Evolutionary conservation across 2,113 vertebrate genomes (phyloP).

Genomic region (Serilophus lunatus): DNA sequence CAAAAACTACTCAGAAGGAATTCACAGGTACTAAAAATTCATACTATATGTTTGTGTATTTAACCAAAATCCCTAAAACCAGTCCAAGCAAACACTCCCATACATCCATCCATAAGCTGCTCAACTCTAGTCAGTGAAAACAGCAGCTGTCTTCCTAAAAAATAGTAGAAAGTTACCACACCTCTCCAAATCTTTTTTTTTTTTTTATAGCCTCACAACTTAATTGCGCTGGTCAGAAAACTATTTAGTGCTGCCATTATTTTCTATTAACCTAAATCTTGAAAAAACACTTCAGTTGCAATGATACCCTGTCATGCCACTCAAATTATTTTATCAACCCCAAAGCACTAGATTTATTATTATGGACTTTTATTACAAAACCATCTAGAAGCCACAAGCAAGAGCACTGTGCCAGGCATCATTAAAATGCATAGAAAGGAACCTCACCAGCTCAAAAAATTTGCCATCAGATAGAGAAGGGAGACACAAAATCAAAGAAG

Average conservation of each 20-base stretch:
- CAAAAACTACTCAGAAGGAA: background rate
- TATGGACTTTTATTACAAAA: background rate
- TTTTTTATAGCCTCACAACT: background rate
- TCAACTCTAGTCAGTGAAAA: background rate
- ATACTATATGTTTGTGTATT: background rate
- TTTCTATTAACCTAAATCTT: background rate
- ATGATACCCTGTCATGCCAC: background rate
- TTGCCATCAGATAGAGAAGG: background rate
- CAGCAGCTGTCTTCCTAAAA: background rate
- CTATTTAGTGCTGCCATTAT: background rate
- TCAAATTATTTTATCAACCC: background rate
- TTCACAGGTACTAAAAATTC: background rate
- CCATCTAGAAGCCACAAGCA: background rate
- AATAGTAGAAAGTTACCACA: background rate
- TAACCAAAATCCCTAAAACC: background rate
- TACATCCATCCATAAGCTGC: background rate
- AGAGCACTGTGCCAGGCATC: background rate
- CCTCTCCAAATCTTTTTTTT: background rate
- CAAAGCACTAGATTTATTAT: background rate
- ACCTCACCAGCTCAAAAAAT: background rate
- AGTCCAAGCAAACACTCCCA: background rate
- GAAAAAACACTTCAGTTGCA: background rate
- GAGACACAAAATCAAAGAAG: background rate
- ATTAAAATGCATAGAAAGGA: rapidly evolving
- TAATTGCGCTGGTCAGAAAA: background rate